phyloP scores from a whole-genome alignment of 2,113 vertebrate species.

The Trichechus manatus region DNA sequence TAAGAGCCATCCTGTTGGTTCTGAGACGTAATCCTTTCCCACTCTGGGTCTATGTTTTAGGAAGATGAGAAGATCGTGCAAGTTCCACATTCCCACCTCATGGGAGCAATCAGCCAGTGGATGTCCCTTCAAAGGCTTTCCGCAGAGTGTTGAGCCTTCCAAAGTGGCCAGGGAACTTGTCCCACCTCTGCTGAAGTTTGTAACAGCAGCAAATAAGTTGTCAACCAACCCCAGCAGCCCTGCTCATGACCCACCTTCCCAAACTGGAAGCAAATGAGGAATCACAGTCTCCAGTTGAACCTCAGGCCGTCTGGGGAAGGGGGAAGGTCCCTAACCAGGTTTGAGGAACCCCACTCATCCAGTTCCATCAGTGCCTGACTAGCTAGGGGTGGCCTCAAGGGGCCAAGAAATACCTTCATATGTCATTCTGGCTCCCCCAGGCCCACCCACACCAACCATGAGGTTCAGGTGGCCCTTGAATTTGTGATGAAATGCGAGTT shows the following conservation, averaged over 20 bases:
- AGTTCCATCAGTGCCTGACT: not conserved
- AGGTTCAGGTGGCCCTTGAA: not conserved
- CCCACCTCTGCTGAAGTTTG: not conserved
- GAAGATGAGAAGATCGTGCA: not conserved
- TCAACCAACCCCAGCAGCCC: not conserved
- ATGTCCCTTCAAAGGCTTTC: not conserved
- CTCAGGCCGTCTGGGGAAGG: not conserved
- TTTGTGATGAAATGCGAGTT: not conserved
- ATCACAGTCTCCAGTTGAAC: too few relatives aligned
- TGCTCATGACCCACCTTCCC: not conserved
- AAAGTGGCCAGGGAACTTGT: not conserved
- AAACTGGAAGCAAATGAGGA: not conserved
- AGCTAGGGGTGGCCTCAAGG: not conserved
- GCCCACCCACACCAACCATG: not conserved
- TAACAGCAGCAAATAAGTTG: not conserved
- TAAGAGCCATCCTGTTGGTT: too few relatives aligned
- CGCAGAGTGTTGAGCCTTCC: not conserved
- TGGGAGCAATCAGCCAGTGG: not conserved
- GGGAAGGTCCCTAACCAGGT: accelerated
- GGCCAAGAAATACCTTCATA: not conserved
- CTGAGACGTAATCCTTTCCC: not conserved
- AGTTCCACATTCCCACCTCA: accelerated
- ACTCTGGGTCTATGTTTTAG: not conserved
- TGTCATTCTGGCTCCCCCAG: not conserved
- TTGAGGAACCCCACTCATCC: not conserved